Percentiles rank a stretch among this genome's conserved stretches.
Conservation (phyloP, 2,797 vertebrate genomes). For the Nannoperca obscura region DNA sequence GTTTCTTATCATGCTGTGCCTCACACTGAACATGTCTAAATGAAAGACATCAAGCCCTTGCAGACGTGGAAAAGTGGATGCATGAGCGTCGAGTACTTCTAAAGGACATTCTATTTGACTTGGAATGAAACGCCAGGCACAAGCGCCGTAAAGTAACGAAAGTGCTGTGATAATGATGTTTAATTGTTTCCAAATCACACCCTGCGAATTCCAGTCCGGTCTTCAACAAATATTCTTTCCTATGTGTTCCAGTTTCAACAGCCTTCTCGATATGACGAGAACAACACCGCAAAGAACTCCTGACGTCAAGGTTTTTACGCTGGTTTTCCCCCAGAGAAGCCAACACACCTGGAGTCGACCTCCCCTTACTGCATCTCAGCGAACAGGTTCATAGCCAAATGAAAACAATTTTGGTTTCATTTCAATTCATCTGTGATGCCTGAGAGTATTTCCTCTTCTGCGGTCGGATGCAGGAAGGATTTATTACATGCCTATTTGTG, state of each 20-base stretch:
- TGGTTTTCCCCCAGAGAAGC: slow-evolving; percentile 2
- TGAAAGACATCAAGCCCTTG: not conserved
- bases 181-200: no score
- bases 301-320: not conserved
- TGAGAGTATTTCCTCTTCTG: slow-evolving; percentile 16
- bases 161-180: no score
- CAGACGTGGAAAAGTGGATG: not conserved
- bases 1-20: not conserved
- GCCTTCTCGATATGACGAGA: slow-evolving; percentile 25
- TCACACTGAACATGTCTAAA: not conserved
- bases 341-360: not conserved
- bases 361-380: slow-evolving; percentile 6
- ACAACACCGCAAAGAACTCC: not conserved
- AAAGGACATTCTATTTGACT: no score
- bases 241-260: slow-evolving; percentile 37
- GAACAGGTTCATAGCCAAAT: slow-evolving; percentile 26
- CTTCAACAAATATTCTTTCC: not conserved
- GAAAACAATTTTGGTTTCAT: not conserved
- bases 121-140: no score
- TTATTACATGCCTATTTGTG: slow-evolving; percentile 50
- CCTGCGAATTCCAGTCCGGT: not conserved
- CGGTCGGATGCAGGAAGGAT: slow-evolving; percentile 31
- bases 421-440: not conserved
- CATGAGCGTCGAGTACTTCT: slow-evolving; percentile 20
- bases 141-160: no score